Evolutionary conservation across 2,888 invertebrate species (phyloP).

Genomic region (Xestia c-nigrum): DNA sequence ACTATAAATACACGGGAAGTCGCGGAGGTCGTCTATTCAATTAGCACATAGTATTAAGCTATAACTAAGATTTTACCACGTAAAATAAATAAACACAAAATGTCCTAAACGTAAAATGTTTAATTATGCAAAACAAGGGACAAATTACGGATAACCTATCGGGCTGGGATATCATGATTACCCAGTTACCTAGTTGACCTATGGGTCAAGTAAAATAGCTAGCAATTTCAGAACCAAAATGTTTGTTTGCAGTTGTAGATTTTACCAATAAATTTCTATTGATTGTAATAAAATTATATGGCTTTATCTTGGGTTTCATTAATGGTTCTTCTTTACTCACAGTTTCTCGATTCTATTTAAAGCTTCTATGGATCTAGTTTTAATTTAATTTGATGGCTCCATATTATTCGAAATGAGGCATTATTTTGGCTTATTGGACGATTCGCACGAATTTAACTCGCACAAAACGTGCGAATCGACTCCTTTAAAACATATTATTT

Average conservation of each 20-base stretch:
- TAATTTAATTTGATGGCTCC: not conserved
- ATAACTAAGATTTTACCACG: slow-evolving; percentile 10
- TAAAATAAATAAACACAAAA: slow-evolving; percentile 26
- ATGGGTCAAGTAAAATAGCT: slow-evolving; percentile 45
- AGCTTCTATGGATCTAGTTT: not conserved
- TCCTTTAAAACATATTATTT: no score
- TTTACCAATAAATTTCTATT: slow-evolving; percentile 5
- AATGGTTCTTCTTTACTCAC: not conserved
- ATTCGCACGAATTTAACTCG: no score
- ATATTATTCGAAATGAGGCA: not conserved
- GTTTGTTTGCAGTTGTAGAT: slow-evolving; percentile 9
- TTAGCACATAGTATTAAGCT: slow-evolving; percentile 14
- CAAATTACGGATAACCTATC: slow-evolving; percentile 47
- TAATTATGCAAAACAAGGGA: slow-evolving; percentile 46
- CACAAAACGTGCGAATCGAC: no score
- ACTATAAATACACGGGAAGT: slow-evolving; percentile 12
- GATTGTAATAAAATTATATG: not conserved
- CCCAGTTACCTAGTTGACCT: slow-evolving; percentile 45
- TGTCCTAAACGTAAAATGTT: slow-evolving; percentile 22
- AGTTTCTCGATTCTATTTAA: not conserved
- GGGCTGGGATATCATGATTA: slow-evolving; percentile 38
- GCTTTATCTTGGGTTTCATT: not conserved
- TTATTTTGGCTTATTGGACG: no score
- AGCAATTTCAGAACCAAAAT: slow-evolving; percentile 28
- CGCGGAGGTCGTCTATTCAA: slow-evolving; percentile 11